phyloP scores from a whole-genome alignment of 1,140 invertebrate genomes.

The Wasmannia auropunctata region DNA sequence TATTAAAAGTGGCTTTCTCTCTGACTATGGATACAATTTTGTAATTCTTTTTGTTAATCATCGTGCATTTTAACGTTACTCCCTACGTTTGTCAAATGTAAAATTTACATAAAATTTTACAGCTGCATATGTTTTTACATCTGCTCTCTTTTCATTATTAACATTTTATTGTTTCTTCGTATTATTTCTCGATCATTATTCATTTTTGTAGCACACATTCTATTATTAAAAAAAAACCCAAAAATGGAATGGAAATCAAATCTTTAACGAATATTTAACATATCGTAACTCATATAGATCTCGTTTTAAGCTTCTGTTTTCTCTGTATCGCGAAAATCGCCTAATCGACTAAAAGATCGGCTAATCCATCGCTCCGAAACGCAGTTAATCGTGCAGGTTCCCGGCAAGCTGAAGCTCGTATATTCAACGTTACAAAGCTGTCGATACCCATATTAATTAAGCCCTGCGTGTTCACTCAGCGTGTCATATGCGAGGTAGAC shows the following conservation, averaged over 20 bases:
- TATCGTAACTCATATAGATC: background rate
- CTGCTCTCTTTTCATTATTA: background rate
- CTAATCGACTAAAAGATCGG: slow-evolving; percentile 17
- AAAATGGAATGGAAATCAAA: background rate
- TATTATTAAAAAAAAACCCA: background rate
- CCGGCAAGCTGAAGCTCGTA: background rate
- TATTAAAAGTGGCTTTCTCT: background rate
- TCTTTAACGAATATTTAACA: background rate
- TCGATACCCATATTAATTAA: slow-evolving; percentile 70
- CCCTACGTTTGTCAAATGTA: background rate
- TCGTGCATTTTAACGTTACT: background rate
- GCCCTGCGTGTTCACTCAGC: slow-evolving; percentile 41
- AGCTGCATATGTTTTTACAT: background rate
- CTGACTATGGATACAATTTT: background rate
- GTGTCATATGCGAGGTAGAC: slow-evolving; percentile 64
- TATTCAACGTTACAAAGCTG: slow-evolving; percentile 42
- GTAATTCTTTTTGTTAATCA: background rate
- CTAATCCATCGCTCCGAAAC: slow-evolving; percentile 10
- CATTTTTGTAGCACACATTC: background rate
- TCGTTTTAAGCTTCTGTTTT: background rate
- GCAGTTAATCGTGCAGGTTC: slow-evolving; percentile 36
- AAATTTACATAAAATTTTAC: background rate
- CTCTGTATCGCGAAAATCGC: background rate
- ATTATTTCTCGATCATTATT: background rate
- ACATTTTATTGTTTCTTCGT: background rate